These are phyloP conservation scores for Anastrepha ludens DNA, from an alignment of 1,140 invertebrate genomes.

Conservation along the genomic window DNA sequence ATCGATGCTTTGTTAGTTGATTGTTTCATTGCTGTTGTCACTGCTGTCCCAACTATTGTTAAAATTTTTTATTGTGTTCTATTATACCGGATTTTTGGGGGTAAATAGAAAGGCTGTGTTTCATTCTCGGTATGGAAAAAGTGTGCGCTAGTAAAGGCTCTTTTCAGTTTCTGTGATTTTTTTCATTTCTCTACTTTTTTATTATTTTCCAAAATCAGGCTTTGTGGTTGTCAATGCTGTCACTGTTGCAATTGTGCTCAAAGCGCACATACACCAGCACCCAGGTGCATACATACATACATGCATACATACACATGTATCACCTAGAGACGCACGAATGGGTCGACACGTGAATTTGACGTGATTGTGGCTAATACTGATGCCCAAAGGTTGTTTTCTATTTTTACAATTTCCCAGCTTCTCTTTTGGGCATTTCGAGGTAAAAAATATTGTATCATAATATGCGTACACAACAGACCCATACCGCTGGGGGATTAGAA, in stretches of 20 bases:
- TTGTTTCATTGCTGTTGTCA: not conserved
- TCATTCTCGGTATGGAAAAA: not conserved
- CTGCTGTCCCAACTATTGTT: not conserved
- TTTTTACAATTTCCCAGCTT: too few species aligned
- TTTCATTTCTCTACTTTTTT: not conserved
- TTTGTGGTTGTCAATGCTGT: slow-evolving; percentile 18
- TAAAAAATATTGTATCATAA: too few species aligned
- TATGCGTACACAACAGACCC: too few species aligned
- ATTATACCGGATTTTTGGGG: not conserved
- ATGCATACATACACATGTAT: not conserved
- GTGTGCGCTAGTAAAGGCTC: not conserved
- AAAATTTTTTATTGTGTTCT: not conserved
- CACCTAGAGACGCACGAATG: not conserved
- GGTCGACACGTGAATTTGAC: slow-evolving; percentile 31
- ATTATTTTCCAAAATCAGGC: not conserved
- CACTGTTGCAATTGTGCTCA: not conserved
- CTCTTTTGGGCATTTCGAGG: too few species aligned
- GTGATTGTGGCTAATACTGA: slow-evolving; percentile 39
- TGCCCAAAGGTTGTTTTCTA: not conserved
- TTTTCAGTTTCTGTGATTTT: not conserved
- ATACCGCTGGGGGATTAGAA: too few species aligned
- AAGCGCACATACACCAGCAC: not conserved
- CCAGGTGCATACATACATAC: too few species aligned
- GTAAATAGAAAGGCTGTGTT: slow-evolving; percentile 3
- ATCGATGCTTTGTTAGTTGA: not conserved